phyloP scores from a whole-genome alignment of 2,113 vertebrate genomes.

The Shinisaurus crocodilurus region DNA sequence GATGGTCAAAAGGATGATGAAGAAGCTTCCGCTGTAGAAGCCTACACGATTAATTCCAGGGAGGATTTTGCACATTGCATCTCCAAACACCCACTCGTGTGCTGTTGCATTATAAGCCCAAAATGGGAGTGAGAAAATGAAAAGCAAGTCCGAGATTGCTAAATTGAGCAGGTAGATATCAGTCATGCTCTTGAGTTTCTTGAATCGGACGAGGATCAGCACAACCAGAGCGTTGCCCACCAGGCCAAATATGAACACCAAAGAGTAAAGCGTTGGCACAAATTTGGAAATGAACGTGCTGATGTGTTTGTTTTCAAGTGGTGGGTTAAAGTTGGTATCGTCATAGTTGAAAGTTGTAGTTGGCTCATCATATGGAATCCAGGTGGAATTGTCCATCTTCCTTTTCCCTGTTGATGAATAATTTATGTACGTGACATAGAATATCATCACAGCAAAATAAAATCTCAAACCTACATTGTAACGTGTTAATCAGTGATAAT shows the following conservation, averaged over 20 bases:
- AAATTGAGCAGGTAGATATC: constrained; percentile 91
- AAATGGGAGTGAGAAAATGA: constrained; percentile 84
- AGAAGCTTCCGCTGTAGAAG: constrained; percentile 88
- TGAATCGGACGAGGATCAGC: constrained; percentile 82
- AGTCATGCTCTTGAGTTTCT: constrained; percentile 82
- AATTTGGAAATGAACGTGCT: constrained; percentile 71
- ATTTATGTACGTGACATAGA: neutral
- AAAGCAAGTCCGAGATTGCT: constrained; percentile 86
- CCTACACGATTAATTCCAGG: constrained; percentile 80
- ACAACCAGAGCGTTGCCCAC: constrained; percentile 86
- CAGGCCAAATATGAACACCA: constrained; percentile 84
- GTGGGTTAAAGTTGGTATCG: accelerated
- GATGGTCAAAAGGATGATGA: constrained; percentile 89
- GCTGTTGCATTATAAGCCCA: constrained; percentile 81
- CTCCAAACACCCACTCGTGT: constrained; percentile 82
- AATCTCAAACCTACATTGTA: too few relatives aligned
- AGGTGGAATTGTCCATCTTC: constrained; percentile 22
- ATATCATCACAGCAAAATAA: neutral
- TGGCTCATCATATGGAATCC: accelerated
- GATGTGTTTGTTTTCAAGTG: constrained; percentile 36
- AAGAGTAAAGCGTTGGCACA: constrained; percentile 80
- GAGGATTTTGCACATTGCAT: constrained; percentile 78
- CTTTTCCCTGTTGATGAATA: constrained; percentile 11
- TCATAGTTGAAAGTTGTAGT: constrained; percentile 57
- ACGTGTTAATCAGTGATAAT: constrained; percentile 76